Percentiles rank a stretch among this genome's conserved stretches.
These are phyloP conservation scores for Pachyuromys duprasi DNA, from an alignment of 2,797 vertebrate species.

Conservation along the genomic window DNA sequence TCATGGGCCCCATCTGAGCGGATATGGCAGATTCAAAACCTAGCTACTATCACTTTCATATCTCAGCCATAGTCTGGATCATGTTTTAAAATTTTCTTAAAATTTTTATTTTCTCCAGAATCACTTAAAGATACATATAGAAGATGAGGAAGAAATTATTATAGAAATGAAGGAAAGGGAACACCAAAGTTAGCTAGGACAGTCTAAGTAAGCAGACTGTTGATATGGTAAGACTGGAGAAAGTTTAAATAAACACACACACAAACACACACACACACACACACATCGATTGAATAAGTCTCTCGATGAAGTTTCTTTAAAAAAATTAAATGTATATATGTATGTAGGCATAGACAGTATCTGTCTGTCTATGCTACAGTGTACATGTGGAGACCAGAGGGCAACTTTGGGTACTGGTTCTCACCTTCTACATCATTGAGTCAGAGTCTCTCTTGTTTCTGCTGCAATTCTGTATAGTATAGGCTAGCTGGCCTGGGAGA, in stretches of 20 bases:
- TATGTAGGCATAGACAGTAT: background rate
- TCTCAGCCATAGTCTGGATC: background rate
- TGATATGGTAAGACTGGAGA: slow-evolving; percentile 13
- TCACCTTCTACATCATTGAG: background rate
- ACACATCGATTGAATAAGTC: rapidly evolving
- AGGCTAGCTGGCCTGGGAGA: background rate
- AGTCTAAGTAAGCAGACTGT: background rate
- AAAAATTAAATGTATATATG: slow-evolving; percentile 57
- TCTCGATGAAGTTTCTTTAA: background rate
- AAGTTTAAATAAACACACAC: background rate
- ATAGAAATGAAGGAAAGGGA: slow-evolving; percentile 7
- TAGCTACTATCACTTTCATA: background rate
- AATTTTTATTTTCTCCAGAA: slow-evolving; percentile 26
- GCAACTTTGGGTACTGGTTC: background rate
- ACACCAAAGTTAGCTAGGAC: slow-evolving; percentile 62
- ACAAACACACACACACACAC: background rate
- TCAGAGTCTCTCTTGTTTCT: background rate
- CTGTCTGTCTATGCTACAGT: background rate
- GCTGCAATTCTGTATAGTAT: too few relatives aligned
- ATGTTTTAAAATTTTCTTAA: background rate
- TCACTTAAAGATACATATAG: background rate
- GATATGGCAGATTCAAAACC: slow-evolving; percentile 4
- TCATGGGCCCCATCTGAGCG: too few relatives aligned
- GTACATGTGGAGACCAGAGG: background rate
- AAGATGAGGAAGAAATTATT: background rate